Conservation (phyloP, 2,888 invertebrate genomes). For the Zonitis immaculata region DNA sequence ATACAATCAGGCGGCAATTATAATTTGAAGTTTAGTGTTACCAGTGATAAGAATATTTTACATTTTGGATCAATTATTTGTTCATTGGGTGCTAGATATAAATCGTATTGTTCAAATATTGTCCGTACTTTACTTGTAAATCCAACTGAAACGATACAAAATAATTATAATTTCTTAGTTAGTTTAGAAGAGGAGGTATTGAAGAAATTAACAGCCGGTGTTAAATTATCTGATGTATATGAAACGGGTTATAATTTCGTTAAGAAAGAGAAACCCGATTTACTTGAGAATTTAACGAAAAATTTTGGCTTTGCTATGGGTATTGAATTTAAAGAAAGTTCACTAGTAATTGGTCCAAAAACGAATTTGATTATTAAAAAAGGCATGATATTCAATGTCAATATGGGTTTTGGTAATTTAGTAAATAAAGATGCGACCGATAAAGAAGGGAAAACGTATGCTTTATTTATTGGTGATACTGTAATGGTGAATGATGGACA, state of each 20-base stretch:
- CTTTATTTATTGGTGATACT: slow-evolving; percentile 94
- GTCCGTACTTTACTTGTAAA: slow-evolving; percentile 95
- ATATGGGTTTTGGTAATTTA: slow-evolving; percentile 85
- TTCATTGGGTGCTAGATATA: slow-evolving; percentile 90
- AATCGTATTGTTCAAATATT: slow-evolving; percentile 97
- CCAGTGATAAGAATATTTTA: slow-evolving; percentile 87
- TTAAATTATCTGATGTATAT: slow-evolving; percentile 81
- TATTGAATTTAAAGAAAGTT: slow-evolving; percentile 95
- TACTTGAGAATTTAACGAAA: slow-evolving; percentile 88
- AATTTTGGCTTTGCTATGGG: slow-evolving; percentile 97
- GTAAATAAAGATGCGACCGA: slow-evolving; percentile 76
- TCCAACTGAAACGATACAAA: slow-evolving; percentile 73
- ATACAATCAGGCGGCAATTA: slow-evolving; percentile 99
- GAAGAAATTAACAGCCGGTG: slow-evolving; percentile 75
- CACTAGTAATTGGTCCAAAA: slow-evolving; percentile 88
- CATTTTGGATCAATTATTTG: slow-evolving; percentile 97
- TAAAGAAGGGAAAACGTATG: slow-evolving; percentile 85
- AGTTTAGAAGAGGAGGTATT: slow-evolving; percentile 87
- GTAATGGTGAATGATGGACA: slow-evolving; percentile 86
- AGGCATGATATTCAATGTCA: slow-evolving; percentile 96
- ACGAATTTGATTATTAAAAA: slow-evolving; percentile 73
- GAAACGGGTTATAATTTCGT: slow-evolving; percentile 75
- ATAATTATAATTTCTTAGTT: slow-evolving; percentile 88
- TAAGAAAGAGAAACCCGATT: slow-evolving; percentile 78
- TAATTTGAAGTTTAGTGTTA: slow-evolving; percentile 88